A percentile compares a stretch with the other conserved stretches of the same genome.
Conservation (phyloP, 2,113 vertebrate species). For the Rhynchomys soricoides region DNA sequence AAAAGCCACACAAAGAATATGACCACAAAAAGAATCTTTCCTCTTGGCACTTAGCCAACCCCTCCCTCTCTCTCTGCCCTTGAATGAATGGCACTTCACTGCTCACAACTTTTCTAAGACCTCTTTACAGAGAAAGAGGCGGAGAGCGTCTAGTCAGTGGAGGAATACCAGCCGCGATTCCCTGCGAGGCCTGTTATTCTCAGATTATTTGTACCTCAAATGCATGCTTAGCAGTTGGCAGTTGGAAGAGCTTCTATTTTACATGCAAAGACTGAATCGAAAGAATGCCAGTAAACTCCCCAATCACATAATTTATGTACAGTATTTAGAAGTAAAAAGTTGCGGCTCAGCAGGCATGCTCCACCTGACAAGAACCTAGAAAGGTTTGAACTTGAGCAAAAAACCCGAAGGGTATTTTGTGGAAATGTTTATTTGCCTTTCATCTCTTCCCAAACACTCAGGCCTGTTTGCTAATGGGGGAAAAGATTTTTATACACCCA, state of each 20-base stretch:
- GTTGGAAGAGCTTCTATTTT: conserved; percentile 66
- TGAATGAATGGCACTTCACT: neutral
- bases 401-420: neutral
- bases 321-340: conserved; percentile 65
- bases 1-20: conserved; percentile 10
- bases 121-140: conserved; percentile 2
- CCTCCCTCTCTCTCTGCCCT: neutral
- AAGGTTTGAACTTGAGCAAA: conserved; percentile 45
- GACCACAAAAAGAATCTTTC: neutral
- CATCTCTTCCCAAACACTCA: conserved; percentile 46
- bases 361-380: conserved; percentile 62
- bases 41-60: neutral
- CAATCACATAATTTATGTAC: conserved; percentile 59
- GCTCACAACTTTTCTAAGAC: conserved; percentile 11
- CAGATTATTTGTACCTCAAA: conserved; percentile 64
- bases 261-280: conserved; percentile 62
- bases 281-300: conserved; percentile 61
- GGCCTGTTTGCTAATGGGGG: conserved; percentile 16
- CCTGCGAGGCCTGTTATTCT: conserved; percentile 67
- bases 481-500: neutral
- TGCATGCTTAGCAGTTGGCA: conserved; percentile 33
- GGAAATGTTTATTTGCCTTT: conserved; percentile 56
- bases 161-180: conserved; percentile 37
- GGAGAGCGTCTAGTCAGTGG: conserved; percentile 17
- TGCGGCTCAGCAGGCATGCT: conserved; percentile 50